Conservation (phyloP, 2,113 vertebrate genomes). For the Spermophilus dauricus region DNA sequence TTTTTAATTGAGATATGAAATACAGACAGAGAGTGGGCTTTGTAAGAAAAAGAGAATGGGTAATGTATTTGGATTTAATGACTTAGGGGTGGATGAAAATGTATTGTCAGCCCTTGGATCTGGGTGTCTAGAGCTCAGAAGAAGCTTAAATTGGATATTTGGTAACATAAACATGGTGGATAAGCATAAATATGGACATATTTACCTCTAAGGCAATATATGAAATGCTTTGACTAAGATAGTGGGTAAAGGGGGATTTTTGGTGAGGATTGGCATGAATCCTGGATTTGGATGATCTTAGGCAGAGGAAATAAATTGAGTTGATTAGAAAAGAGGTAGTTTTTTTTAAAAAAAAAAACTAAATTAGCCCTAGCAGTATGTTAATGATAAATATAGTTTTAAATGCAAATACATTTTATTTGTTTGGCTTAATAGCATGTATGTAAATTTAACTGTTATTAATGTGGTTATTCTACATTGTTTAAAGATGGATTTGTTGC, state of each 20-base stretch:
- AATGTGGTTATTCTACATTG: background rate
- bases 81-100: background rate
- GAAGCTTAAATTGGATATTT: background rate
- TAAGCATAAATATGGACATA: background rate
- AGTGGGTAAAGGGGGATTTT: background rate
- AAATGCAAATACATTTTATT: background rate
- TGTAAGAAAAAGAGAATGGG: background rate
- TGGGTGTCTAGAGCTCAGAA: background rate
- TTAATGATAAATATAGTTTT: background rate
- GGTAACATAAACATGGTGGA: background rate
- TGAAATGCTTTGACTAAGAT: background rate
- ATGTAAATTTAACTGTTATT: background rate
- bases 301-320: background rate
- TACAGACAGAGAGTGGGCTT: background rate
- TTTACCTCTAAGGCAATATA: constrained; percentile 7
- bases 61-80: constrained; percentile 2
- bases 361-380: background rate
- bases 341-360: background rate
- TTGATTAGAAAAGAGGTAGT: background rate
- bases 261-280: background rate
- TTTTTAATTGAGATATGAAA: constrained; percentile 45
- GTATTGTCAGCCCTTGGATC: background rate
- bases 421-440: constrained; percentile 30
- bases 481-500: constrained; percentile 25
- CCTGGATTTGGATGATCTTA: background rate